Base-by-base conservation (phyloP, 2,113 vertebrate species). In the Aldabrachelys gigantea region DNA sequence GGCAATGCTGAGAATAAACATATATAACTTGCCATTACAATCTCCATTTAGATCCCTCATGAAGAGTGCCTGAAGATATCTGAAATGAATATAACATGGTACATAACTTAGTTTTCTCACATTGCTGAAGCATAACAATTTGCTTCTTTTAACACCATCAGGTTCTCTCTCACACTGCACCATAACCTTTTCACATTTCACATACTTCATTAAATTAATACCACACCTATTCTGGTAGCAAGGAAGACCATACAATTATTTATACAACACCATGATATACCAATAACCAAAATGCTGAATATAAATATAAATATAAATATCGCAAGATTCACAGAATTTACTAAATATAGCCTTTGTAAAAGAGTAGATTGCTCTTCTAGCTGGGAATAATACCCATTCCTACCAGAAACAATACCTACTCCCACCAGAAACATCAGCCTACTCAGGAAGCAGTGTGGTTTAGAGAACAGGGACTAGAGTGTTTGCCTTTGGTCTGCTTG, bases 1-100 rank as follows among this genome's bases (percentile, higher is more conserved):
- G 12, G 78, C 81, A 90, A 56, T 89, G 82, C 44, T 91, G 89
- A 94, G 44, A 95, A 96, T 95, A 95, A 97, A 97, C 85, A 94
- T 96, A 54, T 17, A 29, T 82, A 84, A 92, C 6, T 81, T 84
- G 88, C 87, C 87, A 84, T 90, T 95, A 88, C 78, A 95, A 96
- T 94, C 89, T 96, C 29, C 87, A 65, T 84, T 92, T 65, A 94
- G 81, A 82, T 96, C 90, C 90, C 62, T 95, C 89, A 89, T 5
- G 80, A 87, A 72, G 84, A 86, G 76, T 79, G 94, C 85, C 85
- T 47, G 65, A 65, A 92, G 94, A 84, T 82, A 97, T 90, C 89
- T 44, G n/a, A 93, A 95, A 96, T 88, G 59, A 98, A 93, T 79
- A 89, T 1, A 87, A 76, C 10, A 8, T 3, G 16, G 80, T 35